phyloP scores from a whole-genome alignment of 2,113 vertebrate genomes.

The Cervus canadensis region DNA sequence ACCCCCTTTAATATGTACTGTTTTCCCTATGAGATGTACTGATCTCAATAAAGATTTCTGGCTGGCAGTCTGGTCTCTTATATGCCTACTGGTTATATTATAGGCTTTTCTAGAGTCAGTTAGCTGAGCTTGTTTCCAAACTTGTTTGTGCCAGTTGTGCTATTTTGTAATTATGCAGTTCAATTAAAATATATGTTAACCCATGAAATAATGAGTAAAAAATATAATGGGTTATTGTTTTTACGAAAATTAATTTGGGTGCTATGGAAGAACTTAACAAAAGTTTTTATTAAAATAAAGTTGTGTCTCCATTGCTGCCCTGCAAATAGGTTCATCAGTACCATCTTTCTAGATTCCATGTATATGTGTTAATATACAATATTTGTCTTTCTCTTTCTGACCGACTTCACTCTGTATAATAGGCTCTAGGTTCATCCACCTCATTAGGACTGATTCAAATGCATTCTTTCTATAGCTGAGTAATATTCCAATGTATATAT shows the following conservation, averaged over 20 bases:
- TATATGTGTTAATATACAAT: neutral
- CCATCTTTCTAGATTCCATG: neutral
- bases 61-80: neutral
- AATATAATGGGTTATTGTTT: neutral
- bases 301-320: neutral
- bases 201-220: neutral
- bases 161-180: neutral
- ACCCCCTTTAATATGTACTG: neutral
- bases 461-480: neutral
- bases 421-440: neutral
- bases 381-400: neutral
- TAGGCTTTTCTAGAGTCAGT: neutral
- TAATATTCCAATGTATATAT: neutral
- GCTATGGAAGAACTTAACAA: neutral
- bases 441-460: neutral
- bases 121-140: neutral
- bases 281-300: neutral
- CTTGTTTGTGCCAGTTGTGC: neutral
- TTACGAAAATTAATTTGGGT: neutral
- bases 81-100: too few species aligned
- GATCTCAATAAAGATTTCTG: neutral
- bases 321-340: neutral
- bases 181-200: neutral
- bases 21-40: neutral
- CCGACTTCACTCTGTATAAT: neutral